Conservation (phyloP, 2,888 invertebrate species). For the Bedellia somnulentella region DNA sequence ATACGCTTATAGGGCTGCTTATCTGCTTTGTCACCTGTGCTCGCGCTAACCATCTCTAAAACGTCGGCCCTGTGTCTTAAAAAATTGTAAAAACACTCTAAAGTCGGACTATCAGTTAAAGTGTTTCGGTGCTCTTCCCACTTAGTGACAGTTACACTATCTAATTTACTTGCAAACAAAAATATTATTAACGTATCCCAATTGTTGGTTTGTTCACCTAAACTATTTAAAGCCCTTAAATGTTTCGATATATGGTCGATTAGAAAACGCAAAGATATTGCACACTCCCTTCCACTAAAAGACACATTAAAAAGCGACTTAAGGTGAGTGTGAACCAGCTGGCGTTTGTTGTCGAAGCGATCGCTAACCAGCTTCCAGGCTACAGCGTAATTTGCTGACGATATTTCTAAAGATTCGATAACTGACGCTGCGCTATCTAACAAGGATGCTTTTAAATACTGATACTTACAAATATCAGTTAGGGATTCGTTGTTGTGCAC, state of each 20-base stretch:
- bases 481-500: conserved; percentile 7
- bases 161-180: conserved; percentile 10
- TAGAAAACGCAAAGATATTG: conserved; percentile 4
- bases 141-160: conserved; percentile 8
- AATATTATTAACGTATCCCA: conserved; percentile 13
- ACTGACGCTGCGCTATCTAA: conserved; percentile 15
- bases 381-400: conserved; percentile 8
- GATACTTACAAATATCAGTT: conserved; percentile 9
- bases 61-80: conserved; percentile 1
- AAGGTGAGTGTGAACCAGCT: conserved; percentile 2
- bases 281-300: conserved; percentile 4
- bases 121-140: conserved; percentile 11
- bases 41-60: no score
- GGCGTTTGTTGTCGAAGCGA: not conserved
- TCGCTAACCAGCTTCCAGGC: conserved; percentile 5
- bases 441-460: conserved; percentile 8
- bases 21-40: no score
- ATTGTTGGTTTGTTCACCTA: conserved; percentile 11
- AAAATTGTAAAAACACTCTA: not conserved
- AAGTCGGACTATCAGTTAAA: not conserved
- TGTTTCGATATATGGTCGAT: conserved; percentile 12
- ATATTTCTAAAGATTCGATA: conserved; percentile 7
- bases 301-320: conserved; percentile 7
- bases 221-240: conserved; percentile 13
- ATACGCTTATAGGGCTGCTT: no score